A percentile compares a stretch with the other conserved stretches of the same genome.
phyloP scores from a whole-genome alignment of 2,888 invertebrate species.

The Diplolepis rosae region DNA sequence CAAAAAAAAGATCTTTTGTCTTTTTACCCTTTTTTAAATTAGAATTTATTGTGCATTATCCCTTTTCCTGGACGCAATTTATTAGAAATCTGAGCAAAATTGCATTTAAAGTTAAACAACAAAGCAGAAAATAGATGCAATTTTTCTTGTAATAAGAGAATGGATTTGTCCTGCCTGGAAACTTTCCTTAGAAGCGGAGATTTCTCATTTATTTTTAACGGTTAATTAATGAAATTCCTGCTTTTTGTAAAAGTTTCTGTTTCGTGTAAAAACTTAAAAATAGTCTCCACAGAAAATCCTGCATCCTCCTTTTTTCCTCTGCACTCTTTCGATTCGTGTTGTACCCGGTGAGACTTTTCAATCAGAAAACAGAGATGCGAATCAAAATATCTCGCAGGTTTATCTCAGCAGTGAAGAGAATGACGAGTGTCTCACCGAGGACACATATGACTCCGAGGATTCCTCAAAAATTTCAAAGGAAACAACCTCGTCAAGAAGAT shows the following conservation, averaged over 20 bases:
- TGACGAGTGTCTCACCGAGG: slow-evolving; percentile 50
- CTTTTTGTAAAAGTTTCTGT: background rate
- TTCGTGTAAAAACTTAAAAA: no score
- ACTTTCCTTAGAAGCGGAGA: background rate
- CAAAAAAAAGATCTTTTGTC: background rate
- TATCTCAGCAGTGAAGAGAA: slow-evolving; percentile 66
- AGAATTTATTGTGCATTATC: background rate
- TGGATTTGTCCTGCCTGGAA: background rate
- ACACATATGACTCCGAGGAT: slow-evolving; percentile 26
- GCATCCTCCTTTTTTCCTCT: background rate
- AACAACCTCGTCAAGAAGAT: background rate
- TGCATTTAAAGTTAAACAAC: no score
- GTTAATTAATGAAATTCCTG: no score
- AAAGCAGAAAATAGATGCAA: background rate
- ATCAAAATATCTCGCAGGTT: slow-evolving; percentile 56
- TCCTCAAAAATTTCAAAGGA: background rate
- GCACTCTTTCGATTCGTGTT: background rate
- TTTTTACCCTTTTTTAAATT: background rate
- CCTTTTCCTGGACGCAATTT: background rate
- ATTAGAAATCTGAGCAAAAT: background rate
- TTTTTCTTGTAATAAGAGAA: background rate
- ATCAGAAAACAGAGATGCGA: background rate
- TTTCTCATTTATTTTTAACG: no score
- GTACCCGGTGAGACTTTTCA: background rate
- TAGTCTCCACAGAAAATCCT: background rate